phyloP scores from a whole-genome alignment of 2,888 invertebrate genomes.

The Tiphia femorata region DNA sequence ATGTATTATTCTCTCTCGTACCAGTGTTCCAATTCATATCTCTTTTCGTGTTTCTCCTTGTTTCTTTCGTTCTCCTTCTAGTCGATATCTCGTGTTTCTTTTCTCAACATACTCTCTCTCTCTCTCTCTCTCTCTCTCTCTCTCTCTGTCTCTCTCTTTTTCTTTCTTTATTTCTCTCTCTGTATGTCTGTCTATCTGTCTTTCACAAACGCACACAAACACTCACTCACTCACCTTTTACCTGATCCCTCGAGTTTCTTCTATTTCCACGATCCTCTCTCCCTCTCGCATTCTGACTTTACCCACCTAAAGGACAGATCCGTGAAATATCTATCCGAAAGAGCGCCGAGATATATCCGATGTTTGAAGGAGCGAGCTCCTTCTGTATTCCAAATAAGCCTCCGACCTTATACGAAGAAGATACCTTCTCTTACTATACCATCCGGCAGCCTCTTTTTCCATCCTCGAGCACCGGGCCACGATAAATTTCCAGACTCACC shows the following conservation, averaged over 20 bases:
- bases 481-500: not conserved
- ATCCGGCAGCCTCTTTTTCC: not conserved
- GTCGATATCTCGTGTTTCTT: constrained; percentile 6
- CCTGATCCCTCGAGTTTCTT: constrained; percentile 8
- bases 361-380: constrained; percentile 24
- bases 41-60: constrained; percentile 3
- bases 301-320: constrained; percentile 33
- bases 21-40: not conserved
- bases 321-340: constrained; percentile 34
- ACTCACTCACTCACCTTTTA: not conserved
- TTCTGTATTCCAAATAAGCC: constrained; percentile 15
- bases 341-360: constrained; percentile 28
- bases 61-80: constrained; percentile 12
- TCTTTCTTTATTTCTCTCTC: not conserved
- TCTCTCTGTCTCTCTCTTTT: constrained; percentile 10
- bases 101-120: not conserved
- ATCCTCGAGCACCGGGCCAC: not conserved
- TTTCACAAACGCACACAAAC: not conserved
- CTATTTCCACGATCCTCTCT: constrained; percentile 11
- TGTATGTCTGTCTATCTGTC: not conserved
- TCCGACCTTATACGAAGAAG: not conserved
- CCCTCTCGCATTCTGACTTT: constrained; percentile 17
- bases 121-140: constrained; percentile 3
- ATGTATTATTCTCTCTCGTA: not conserved
- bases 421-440: not conserved